Evolutionary conservation across 2,797 vertebrate genomes (phyloP), one percentile per base, ranked within the genome.

Genomic region (Vespertilio murinus): DNA sequence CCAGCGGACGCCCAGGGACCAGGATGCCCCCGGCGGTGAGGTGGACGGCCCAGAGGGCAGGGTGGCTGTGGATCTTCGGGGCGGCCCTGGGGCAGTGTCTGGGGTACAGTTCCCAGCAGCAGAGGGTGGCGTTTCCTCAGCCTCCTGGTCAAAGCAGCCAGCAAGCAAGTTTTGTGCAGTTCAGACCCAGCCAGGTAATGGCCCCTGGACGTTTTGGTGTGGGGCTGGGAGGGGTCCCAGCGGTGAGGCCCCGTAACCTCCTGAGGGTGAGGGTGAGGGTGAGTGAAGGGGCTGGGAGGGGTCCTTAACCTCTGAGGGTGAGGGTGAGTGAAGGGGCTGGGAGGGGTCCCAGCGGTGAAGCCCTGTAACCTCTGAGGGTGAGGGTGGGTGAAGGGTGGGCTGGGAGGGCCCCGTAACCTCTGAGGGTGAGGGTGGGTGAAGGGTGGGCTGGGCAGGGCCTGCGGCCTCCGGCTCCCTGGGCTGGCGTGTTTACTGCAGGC

Each of bases 111-210:
- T 97, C 91, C 7, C 98, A 98, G 88, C 98, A 98, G 83, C 98
- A 98, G 96, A 98, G 95, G 79, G 23, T 97, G 30, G 98, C 61
- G 0, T 97, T 98, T 93, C 89, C 97, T 96, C 97, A 95, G 54
- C 96, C 95, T 94, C 98, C 94, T 0, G 69, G 95, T 49, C 90
- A 92, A 92, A 97, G 75, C 79, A 97, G 97, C 89, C 98, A 97
- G 91, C 98, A 98, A 65, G 97, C 97, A 95, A 93, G 95, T 96
- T 95, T 96, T 92, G 47, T 94, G 83, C 94, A 98, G 90, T 97
- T 98, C 93, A 97, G 97, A 97, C 97, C 28, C 2, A 97, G 90
- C 97, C 95, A 98, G 98, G 98, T 98, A 98, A 98, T 56, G 17
- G 54, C 45, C n/a, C 23, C 70, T 91, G 94, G 35, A 45, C 8